Percentiles rank a stretch among this genome's conserved stretches.
Evolutionary conservation across 1,140 invertebrate species (phyloP).

Genomic region (Aethina tumida): DNA sequence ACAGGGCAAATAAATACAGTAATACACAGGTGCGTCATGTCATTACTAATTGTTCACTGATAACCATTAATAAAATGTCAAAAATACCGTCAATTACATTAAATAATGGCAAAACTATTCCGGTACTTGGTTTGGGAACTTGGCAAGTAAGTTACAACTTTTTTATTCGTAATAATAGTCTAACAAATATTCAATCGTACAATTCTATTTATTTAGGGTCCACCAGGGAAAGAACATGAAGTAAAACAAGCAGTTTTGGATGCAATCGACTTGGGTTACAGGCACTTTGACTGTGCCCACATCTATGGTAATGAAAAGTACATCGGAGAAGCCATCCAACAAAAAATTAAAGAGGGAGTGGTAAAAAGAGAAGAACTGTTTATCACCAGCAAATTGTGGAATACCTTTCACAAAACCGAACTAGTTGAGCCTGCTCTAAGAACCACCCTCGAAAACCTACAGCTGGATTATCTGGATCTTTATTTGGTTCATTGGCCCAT

Average conservation of each 20-base stretch:
- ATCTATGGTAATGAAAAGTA: constrained; percentile 70
- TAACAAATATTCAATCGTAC: background rate
- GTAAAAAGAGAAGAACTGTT: constrained; percentile 57
- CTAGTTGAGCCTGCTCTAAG: constrained; percentile 51
- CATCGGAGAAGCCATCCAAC: constrained; percentile 62
- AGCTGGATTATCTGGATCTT: constrained; percentile 64
- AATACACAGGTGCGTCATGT: too few species aligned
- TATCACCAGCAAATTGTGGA: constrained; percentile 56
- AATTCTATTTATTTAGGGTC: too few species aligned
- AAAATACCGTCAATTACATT: too few species aligned
- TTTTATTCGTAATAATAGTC: constrained; percentile 6
- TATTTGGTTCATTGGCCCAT: constrained; percentile 73
- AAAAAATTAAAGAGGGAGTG: constrained; percentile 56
- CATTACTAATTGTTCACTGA: too few species aligned
- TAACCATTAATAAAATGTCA: too few species aligned
- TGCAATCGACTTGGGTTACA: background rate
- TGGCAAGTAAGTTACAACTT: constrained; percentile 53
- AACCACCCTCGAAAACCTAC: constrained; percentile 51
- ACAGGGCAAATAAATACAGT: too few species aligned
- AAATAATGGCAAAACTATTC: constrained; percentile 36
- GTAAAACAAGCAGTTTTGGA: background rate
- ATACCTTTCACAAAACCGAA: constrained; percentile 52
- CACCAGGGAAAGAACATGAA: constrained; percentile 10
- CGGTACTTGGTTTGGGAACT: constrained; percentile 53
- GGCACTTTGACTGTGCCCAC: constrained; percentile 44